phyloP scores from a whole-genome alignment of 2,113 vertebrate genomes.

The Raja brachyura region DNA sequence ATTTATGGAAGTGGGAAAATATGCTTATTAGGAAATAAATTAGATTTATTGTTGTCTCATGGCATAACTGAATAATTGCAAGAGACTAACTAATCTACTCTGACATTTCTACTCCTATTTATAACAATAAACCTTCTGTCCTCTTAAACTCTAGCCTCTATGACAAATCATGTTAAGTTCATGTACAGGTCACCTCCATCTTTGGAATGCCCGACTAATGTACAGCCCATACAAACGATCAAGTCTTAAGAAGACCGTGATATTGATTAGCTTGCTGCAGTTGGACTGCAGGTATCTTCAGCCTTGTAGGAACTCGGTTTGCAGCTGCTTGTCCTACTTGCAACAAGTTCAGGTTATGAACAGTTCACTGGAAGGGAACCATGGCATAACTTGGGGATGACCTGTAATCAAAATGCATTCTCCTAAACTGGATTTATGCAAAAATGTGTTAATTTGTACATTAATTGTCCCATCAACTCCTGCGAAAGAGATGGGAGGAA shows the following conservation, averaged over 20 bases:
- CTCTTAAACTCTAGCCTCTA: neutral
- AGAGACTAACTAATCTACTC: neutral
- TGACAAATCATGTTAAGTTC: neutral
- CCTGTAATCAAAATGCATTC: neutral
- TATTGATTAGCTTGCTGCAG: too few relatives aligned
- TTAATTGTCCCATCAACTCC: neutral
- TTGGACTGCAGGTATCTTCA: too few relatives aligned
- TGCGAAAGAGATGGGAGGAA: neutral
- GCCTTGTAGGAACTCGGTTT: too few relatives aligned
- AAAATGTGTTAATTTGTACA: conserved; percentile 5
- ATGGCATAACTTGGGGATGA: too few relatives aligned
- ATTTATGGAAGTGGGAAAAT: neutral
- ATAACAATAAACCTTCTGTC: neutral
- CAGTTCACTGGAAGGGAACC: too few relatives aligned
- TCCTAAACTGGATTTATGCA: neutral
- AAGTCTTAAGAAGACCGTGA: too few relatives aligned
- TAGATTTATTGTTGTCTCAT: neutral
- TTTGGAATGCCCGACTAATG: too few relatives aligned
- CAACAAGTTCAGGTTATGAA: too few relatives aligned
- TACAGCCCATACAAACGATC: too few relatives aligned
- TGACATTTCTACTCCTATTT: neutral
- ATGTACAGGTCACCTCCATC: neutral
- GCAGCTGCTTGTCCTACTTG: too few relatives aligned
- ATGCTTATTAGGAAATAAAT: neutral
- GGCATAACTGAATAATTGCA: neutral